phyloP scores from a whole-genome alignment of 2,797 vertebrate genomes.

The Spea hammondii region DNA sequence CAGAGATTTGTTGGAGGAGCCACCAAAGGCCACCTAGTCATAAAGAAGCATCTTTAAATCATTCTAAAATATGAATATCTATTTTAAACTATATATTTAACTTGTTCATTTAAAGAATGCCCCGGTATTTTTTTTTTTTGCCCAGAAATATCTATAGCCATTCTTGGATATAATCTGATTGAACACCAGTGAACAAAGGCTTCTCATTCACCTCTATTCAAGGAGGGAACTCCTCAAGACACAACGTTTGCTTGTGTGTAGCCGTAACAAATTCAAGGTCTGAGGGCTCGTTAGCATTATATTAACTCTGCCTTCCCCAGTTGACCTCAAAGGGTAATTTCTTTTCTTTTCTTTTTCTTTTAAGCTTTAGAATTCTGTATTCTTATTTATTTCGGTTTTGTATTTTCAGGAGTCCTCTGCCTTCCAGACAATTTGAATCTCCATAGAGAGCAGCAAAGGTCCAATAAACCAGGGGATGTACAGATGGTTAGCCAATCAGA shows the following conservation, averaged over 20 bases:
- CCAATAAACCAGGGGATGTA: conserved; percentile 80
- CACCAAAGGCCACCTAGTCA: too few relatives aligned
- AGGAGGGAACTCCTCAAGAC: not conserved
- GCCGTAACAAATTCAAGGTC: not conserved
- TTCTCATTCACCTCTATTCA: not conserved
- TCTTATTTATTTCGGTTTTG: conserved; percentile 51
- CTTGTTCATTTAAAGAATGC: too few relatives aligned
- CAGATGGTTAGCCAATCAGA: conserved; percentile 89
- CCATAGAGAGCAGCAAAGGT: conserved; percentile 86
- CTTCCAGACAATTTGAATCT: conserved; percentile 89
- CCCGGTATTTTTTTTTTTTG: too few relatives aligned
- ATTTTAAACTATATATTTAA: too few relatives aligned
- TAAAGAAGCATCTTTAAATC: too few relatives aligned
- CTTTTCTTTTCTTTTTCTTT: not conserved
- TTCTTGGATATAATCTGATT: not conserved
- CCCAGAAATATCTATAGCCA: too few relatives aligned
- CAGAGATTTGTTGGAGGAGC: too few relatives aligned
- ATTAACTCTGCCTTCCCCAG: not conserved
- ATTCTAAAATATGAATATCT: too few relatives aligned
- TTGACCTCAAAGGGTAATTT: conserved; percentile 21
- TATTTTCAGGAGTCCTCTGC: conserved; percentile 83
- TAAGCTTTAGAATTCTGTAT: conserved; percentile 34
- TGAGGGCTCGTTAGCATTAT: not conserved
- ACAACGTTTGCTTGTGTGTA: not conserved
- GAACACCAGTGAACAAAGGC: not conserved